Evolutionary conservation across 2,113 vertebrate genomes (phyloP), one percentile per base, ranked within the genome.

Genomic region (Eudyptes chrysolophus): DNA sequence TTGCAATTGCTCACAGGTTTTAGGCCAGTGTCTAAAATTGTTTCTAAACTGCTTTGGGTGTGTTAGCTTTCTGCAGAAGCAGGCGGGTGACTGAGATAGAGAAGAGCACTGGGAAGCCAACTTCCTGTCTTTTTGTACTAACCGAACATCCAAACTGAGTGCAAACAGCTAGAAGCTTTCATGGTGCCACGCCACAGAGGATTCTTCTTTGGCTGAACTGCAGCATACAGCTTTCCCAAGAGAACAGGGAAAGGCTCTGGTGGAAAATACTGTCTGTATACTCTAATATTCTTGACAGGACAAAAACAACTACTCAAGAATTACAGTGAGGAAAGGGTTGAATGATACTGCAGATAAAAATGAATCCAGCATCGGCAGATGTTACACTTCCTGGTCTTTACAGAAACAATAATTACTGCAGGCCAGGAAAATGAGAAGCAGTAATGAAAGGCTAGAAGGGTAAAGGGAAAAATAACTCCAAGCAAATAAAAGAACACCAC

Each of bases 151-250:
- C 89, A 64, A 61, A 84, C 2, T 1, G 3, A 77, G 32, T 30
- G 61, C 80, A 58, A 86, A 49, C 15, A 60, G n/a, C 60, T 36
- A 61, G 82, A 36, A 80, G 68, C 72, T 95, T 72, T 84, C 89
- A 85, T 3, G 42, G 87, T 30, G 71, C 76, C 7, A 6, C 64
- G 48, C 34, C 44, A 51, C 2, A 0, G 83, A 75, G 66, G 75
- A 62, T 95, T 96, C 62, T 91, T 96, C 93, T 97, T 94, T 95
- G 93, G 93, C 95, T 84, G 84, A 91, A 93, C 6, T 42, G 71
- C 90, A 97, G 83, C 75, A 80, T 19, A 44, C 51, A 49, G 82
- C 64, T 80, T 95, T 95, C 72, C 84, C 88, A 75, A 80, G 75
- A 78, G 25, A 96, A 95, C 34, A 64, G 58, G 58, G 42, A 92